A percentile compares a stretch with the other conserved stretches of the same genome.
These are phyloP conservation scores for Periophthalmodon schlosseri DNA, from an alignment of 2,113 vertebrate genomes.

Conservation along the genomic window DNA sequence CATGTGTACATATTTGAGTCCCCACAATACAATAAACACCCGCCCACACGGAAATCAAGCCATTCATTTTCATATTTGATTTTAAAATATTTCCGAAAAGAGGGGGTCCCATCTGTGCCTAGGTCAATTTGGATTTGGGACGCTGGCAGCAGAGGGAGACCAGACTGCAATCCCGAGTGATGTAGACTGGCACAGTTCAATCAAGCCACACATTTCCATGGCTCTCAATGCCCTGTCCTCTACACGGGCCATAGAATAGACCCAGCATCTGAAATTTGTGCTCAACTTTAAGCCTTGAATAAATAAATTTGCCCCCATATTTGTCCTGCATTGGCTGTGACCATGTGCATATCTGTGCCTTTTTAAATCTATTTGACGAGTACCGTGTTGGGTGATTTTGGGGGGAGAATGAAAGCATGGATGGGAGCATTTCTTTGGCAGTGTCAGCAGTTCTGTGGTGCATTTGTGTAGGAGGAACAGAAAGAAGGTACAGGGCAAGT, in stretches of 20 bases:
- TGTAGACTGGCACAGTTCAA: slow-evolving; percentile 64
- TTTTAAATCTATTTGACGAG: slow-evolving; percentile 36
- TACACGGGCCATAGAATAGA: slow-evolving; percentile 49
- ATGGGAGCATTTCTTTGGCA: slow-evolving; percentile 21
- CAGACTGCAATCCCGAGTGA: slow-evolving; percentile 46
- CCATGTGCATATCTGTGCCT: slow-evolving; percentile 37
- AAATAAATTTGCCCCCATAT: slow-evolving; percentile 54
- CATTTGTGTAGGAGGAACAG: slow-evolving; percentile 10
- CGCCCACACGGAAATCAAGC: not conserved
- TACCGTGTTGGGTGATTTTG: slow-evolving; percentile 27
- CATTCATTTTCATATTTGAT: slow-evolving; percentile 48
- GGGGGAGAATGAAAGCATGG: slow-evolving; percentile 24
- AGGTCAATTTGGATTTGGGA: slow-evolving; percentile 59
- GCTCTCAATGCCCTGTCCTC: slow-evolving; percentile 57
- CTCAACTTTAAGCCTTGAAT: slow-evolving; percentile 62
- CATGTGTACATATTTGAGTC: too few species aligned
- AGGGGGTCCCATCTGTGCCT: slow-evolving; percentile 40
- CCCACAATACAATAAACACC: not conserved
- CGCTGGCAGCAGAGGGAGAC: slow-evolving; percentile 50
- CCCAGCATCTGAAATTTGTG: slow-evolving; percentile 65
- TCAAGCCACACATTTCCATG: slow-evolving; percentile 60
- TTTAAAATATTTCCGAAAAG: slow-evolving; percentile 3
- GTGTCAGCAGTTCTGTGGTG: slow-evolving; percentile 44
- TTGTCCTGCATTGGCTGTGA: slow-evolving; percentile 57
- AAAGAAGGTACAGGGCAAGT: not conserved